These are phyloP conservation scores for Ornithoptera alexandrae DNA, from an alignment of 2,888 invertebrate species.

Conservation along the genomic window DNA sequence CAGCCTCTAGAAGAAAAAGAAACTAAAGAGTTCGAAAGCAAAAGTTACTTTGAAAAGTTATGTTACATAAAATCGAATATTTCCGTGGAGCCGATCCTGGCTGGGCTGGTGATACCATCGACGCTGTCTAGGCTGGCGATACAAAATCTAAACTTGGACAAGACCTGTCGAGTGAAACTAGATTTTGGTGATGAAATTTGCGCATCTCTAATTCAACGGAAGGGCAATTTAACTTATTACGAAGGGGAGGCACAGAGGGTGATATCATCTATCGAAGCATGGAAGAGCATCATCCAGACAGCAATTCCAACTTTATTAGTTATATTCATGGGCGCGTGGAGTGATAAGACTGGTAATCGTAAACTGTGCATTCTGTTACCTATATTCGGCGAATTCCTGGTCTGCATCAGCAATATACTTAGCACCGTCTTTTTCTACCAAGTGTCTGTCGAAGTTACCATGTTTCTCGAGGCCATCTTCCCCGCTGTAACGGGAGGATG, in stretches of 20 bases:
- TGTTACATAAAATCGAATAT: constrained; percentile 79
- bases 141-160: constrained; percentile 69
- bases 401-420: constrained; percentile 69
- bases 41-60: constrained; percentile 76
- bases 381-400: constrained; percentile 73
- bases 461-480: constrained; percentile 76
- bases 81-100: constrained; percentile 86
- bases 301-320: constrained; percentile 77
- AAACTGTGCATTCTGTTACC: constrained; percentile 80
- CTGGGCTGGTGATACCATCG: constrained; percentile 83
- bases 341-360: constrained; percentile 78
- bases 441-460: constrained; percentile 75
- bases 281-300: constrained; percentile 80
- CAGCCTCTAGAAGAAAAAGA: constrained; percentile 49
- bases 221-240: constrained; percentile 78
- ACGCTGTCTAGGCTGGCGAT: constrained; percentile 84
- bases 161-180: constrained; percentile 63
- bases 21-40: constrained; percentile 47
- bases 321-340: constrained; percentile 82
- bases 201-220: constrained; percentile 55
- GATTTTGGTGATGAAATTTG: constrained; percentile 59
- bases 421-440: constrained; percentile 78
- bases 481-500: constrained; percentile 78
- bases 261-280: constrained; percentile 76
- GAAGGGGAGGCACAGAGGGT: constrained; percentile 81